Percentiles rank a stretch among this genome's conserved stretches.
These are phyloP conservation scores for Clavelina lepadiformis DNA, from an alignment of 23 tunicate species.

Conservation along the genomic window DNA sequence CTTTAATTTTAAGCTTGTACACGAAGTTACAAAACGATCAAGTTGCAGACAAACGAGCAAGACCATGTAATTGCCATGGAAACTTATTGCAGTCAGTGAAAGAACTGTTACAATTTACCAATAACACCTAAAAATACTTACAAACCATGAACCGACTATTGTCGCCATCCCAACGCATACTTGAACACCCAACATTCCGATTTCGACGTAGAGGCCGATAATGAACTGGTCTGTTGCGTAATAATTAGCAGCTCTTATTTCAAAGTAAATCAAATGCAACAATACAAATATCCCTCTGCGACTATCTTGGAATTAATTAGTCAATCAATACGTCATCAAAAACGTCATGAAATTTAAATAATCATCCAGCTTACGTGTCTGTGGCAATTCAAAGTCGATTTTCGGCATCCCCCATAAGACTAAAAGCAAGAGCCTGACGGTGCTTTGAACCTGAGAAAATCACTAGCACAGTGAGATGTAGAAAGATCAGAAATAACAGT, in stretches of 20 bases:
- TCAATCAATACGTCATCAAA: not conserved
- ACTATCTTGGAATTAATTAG: not conserved
- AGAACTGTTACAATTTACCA: too few species aligned
- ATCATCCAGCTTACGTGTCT: conserved; percentile 36
- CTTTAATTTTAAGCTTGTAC: too few species aligned
- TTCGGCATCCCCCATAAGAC: conserved; percentile 72
- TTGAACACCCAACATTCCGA: conserved; percentile 39
- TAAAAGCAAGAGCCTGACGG: conserved; percentile 48
- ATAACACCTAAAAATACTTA: conserved; percentile 27
- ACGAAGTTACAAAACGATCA: too few species aligned
- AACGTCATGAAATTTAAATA: not conserved
- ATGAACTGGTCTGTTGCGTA: conserved; percentile 4
- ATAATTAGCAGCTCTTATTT: not conserved
- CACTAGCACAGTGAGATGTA: not conserved
- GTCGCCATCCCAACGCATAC: conserved; percentile 46
- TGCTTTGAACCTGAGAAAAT: conserved; percentile 48
- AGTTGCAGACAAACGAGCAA: too few species aligned
- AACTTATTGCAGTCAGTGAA: too few species aligned
- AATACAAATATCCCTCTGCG: not conserved
- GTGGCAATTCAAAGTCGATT: conserved; percentile 59
- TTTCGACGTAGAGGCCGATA: conserved; percentile 72
- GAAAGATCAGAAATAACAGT: not conserved
- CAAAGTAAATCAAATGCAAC: not conserved
- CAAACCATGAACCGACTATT: conserved; percentile 60
- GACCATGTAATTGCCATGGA: too few species aligned